These are phyloP conservation scores for Eupristina koningsbergeri DNA, from an alignment of 1,140 invertebrate genomes.

Conservation along the genomic window DNA sequence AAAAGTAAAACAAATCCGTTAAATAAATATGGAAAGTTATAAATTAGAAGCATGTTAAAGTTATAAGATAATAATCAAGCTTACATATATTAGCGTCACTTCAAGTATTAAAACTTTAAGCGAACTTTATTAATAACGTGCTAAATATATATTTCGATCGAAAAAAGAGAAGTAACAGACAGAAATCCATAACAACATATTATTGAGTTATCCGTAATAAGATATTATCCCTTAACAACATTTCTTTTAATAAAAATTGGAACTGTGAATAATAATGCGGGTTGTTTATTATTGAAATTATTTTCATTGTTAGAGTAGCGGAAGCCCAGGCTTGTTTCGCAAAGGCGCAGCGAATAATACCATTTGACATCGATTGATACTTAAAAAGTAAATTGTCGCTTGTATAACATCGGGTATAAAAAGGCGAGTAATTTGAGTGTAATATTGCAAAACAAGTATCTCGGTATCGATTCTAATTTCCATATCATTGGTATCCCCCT, in stretches of 20 bases:
- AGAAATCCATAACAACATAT: not conserved
- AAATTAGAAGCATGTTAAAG: no score
- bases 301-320: not conserved
- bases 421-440: not conserved
- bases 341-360: not conserved
- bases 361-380: not conserved
- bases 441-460: constrained; percentile 3
- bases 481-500: not conserved
- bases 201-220: not conserved
- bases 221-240: not conserved
- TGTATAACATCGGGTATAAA: not conserved
- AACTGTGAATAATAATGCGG: no score
- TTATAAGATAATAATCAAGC: not conserved
- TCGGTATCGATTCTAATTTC: not conserved
- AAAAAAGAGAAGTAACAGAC: not conserved
- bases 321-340: no score
- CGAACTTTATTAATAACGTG: not conserved
- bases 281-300: no score
- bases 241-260: not conserved
- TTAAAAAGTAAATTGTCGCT: constrained; percentile 5
- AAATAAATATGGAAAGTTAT: constrained; percentile 11
- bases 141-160: not conserved
- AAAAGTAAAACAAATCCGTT: not conserved
- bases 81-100: not conserved
- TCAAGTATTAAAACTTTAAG: not conserved